Percentiles rank a stretch among this genome's conserved stretches.
phyloP scores from a whole-genome alignment of 2,888 invertebrate genomes.

The Spatulosminthurus flaviceps region DNA sequence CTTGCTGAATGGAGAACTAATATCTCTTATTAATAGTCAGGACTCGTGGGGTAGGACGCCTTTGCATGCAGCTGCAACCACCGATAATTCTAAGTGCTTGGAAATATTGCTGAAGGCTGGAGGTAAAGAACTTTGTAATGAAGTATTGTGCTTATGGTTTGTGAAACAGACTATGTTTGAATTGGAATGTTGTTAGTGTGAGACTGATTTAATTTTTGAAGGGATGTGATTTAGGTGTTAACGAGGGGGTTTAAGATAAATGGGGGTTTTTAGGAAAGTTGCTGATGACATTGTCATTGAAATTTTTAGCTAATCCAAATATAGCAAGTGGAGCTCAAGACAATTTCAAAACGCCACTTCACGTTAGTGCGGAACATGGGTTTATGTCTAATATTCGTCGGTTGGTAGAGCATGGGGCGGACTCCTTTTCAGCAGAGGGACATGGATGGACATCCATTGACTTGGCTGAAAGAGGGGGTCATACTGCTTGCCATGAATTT shows the following conservation, averaged over 20 bases:
- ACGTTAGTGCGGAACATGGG: conserved; percentile 83
- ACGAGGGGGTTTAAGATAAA: too few species aligned
- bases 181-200: too few species aligned
- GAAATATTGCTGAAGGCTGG: conserved; percentile 76
- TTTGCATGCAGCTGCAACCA: conserved; percentile 83
- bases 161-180: too few species aligned
- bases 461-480: conserved; percentile 76
- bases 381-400: conserved; percentile 76
- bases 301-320: conserved; percentile 72
- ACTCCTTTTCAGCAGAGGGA: conserved; percentile 73
- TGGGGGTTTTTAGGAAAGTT: too few species aligned
- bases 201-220: too few species aligned
- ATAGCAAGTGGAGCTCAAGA: conserved; percentile 71
- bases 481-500: conserved; percentile 66
- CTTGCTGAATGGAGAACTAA: conserved; percentile 76
- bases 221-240: too few species aligned
- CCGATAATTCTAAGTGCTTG: conserved; percentile 80
- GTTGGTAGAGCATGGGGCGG: conserved; percentile 76
- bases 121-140: conserved; percentile 65
- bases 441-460: conserved; percentile 78
- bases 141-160: too few species aligned
- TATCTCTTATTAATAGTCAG: conserved; percentile 74
- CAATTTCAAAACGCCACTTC: conserved; percentile 76
- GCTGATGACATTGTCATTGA: not conserved
- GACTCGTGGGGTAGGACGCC: conserved; percentile 81